phyloP scores from a whole-genome alignment of 53 echinoderm and acorn worm genomes.

The Zoroaster sp. region DNA sequence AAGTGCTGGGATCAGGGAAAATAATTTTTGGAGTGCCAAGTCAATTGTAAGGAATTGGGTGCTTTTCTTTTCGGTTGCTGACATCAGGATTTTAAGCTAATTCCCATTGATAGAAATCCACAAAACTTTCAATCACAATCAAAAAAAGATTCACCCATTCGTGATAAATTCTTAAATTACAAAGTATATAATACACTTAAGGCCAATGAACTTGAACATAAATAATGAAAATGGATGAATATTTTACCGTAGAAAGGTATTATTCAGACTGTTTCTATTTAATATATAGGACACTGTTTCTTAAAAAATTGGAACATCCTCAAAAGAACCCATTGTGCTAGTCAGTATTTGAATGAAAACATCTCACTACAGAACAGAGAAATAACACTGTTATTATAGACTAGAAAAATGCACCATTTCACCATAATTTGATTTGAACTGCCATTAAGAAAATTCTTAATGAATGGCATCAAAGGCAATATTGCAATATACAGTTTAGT shows the following conservation, averaged over 20 bases:
- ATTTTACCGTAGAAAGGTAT: too few relatives aligned
- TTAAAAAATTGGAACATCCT: too few relatives aligned
- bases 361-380: not conserved
- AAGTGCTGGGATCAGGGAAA: not conserved
- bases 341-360: too few relatives aligned
- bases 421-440: not conserved
- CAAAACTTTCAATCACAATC: not conserved
- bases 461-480: not conserved
- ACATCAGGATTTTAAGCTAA: not conserved
- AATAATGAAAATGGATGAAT: too few relatives aligned
- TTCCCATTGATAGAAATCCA: not conserved
- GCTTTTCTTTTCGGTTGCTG: not conserved
- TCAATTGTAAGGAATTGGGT: not conserved
- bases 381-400: not conserved
- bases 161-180: not conserved
- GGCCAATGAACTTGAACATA: too few relatives aligned
- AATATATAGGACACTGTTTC: too few relatives aligned
- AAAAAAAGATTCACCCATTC: not conserved
- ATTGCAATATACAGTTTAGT: not conserved
- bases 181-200: too few relatives aligned
- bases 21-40: not conserved
- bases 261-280: too few relatives aligned
- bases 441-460: not conserved
- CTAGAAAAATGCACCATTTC: not conserved
- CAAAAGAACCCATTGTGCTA: too few relatives aligned